Evolutionary conservation across 2,888 invertebrate species (phyloP).

Genomic region (Heliconius aoede): DNA sequence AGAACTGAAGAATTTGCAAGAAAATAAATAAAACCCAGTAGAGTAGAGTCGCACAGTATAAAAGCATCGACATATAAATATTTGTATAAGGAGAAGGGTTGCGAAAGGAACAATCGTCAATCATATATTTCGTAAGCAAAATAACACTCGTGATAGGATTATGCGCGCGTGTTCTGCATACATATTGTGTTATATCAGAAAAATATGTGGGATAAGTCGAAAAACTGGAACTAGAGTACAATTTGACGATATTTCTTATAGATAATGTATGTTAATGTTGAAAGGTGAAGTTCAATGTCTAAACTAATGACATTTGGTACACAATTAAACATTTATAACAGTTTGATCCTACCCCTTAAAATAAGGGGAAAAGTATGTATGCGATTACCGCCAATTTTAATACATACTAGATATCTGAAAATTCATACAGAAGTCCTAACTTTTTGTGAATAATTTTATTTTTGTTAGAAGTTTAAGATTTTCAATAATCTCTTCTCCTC

Average conservation of each 20-base stretch:
- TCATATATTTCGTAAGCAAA: slow-evolving; percentile 42
- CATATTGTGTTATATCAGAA: background rate
- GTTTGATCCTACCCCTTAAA: no score
- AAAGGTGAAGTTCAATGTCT: no score
- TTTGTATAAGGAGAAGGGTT: slow-evolving; percentile 41
- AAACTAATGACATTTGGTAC: no score
- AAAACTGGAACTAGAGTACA: background rate
- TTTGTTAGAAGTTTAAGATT: no score
- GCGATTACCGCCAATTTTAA: no score
- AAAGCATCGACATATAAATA: slow-evolving; percentile 34
- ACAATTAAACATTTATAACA: no score
- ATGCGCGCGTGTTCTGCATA: slow-evolving; percentile 29
- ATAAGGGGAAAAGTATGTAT: no score
- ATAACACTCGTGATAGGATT: slow-evolving; percentile 40
- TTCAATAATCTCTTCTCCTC: no score
- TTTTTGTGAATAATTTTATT: no score
- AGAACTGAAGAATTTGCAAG: background rate
- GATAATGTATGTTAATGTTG: background rate
- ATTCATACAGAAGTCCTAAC: no score
- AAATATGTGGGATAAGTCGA: background rate
- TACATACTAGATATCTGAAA: no score
- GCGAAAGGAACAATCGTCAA: slow-evolving; percentile 44
- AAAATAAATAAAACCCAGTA: background rate
- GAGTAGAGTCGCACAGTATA: slow-evolving; percentile 31
- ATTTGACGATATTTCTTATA: background rate